phyloP scores from a whole-genome alignment of 1,140 invertebrate species.

The Drosophila nannoptera region DNA sequence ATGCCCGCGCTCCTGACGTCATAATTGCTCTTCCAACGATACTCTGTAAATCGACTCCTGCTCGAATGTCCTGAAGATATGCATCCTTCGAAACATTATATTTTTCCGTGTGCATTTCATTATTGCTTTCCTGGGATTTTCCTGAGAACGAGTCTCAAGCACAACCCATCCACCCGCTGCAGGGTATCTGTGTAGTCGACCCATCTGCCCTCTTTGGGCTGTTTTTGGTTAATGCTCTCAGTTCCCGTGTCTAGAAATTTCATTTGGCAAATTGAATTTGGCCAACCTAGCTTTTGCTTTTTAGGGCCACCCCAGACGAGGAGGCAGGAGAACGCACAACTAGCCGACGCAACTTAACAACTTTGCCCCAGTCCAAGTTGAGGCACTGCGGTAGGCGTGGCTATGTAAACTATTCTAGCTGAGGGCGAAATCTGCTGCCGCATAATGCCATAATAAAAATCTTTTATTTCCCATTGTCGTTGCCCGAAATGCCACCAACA shows the following conservation, averaged over 20 bases:
- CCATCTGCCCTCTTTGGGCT: background rate
- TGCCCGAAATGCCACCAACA: slow-evolving; percentile 9
- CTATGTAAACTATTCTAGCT: slow-evolving; percentile 58
- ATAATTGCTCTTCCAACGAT: slow-evolving; percentile 31
- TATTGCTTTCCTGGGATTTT: no score
- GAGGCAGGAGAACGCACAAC: background rate
- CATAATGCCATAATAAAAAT: slow-evolving; percentile 77
- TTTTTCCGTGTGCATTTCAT: background rate
- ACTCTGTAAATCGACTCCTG: slow-evolving; percentile 9
- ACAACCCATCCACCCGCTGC: no score
- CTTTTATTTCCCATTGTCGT: slow-evolving; percentile 72
- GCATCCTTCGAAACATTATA: background rate
- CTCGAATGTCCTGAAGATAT: no score
- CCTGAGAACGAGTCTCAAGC: no score
- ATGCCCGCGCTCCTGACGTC: slow-evolving; percentile 37
- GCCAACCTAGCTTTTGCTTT: slow-evolving; percentile 52
- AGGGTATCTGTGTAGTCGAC: slow-evolving; percentile 13
- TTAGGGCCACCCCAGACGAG: slow-evolving; percentile 24
- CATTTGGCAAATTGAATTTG: slow-evolving; percentile 73
- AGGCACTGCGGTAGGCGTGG: slow-evolving; percentile 24
- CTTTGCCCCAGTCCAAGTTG: slow-evolving; percentile 55
- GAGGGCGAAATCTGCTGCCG: slow-evolving; percentile 66
- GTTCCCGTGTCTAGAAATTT: slow-evolving; percentile 56
- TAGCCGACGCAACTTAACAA: slow-evolving; percentile 36
- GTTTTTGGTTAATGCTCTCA: slow-evolving; percentile 24